Percentiles rank a stretch among this genome's conserved stretches.
Conservation (phyloP, 2,888 invertebrate species). For the Amiota minor region DNA sequence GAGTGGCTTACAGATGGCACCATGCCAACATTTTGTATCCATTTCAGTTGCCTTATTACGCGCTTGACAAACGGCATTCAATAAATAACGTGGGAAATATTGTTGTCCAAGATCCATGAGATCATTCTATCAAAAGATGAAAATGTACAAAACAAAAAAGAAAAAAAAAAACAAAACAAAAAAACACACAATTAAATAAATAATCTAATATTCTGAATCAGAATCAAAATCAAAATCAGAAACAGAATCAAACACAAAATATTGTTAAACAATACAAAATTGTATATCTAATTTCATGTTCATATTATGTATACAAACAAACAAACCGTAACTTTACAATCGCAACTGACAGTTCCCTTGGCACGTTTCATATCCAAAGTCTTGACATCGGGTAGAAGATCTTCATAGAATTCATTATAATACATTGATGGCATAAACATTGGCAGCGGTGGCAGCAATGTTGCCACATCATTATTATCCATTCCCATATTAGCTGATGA, state of each 20-base stretch:
- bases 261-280: neutral
- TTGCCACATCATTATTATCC: too few species aligned
- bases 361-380: constrained; percentile 56
- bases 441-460: too few species aligned
- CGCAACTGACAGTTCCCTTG: constrained; percentile 60
- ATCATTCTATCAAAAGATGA: constrained; percentile 59
- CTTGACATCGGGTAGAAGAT: constrained; percentile 55
- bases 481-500: too few species aligned
- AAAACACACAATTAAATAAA: neutral
- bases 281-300: too few species aligned
- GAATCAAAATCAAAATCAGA: too few species aligned
- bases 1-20: constrained; percentile 69
- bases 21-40: constrained; percentile 66
- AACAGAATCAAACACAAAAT: neutral
- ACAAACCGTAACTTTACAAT: constrained; percentile 71
- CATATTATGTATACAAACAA: neutral
- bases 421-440: constrained; percentile 55
- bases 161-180: neutral
- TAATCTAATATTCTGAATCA: neutral
- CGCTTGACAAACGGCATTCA: constrained; percentile 70
- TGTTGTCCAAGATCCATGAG: constrained; percentile 68
- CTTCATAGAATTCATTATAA: constrained; percentile 63
- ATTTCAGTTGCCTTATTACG: constrained; percentile 48
- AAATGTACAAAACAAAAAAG: neutral
- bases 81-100: constrained; percentile 70